A percentile compares a stretch with the other conserved stretches of the same genome.
These are phyloP conservation scores for Mechanitis mazaeus DNA, from an alignment of 2,888 invertebrate genomes.

Conservation along the genomic window DNA sequence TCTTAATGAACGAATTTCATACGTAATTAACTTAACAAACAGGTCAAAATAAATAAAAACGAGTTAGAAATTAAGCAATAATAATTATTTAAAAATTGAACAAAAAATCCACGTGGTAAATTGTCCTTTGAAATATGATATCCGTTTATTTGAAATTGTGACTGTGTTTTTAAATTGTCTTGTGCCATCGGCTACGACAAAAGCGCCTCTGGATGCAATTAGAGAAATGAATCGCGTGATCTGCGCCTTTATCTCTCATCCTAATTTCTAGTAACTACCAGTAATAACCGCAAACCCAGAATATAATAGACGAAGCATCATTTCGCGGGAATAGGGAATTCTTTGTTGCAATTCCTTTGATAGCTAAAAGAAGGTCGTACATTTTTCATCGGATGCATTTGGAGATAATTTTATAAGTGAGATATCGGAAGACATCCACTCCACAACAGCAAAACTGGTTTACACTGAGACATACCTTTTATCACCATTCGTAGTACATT, in stretches of 20 bases:
- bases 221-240: conserved; percentile 64
- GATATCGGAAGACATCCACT: conserved; percentile 26
- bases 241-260: conserved; percentile 51
- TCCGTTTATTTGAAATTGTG: conserved; percentile 20
- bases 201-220: conserved; percentile 52
- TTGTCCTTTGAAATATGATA: conserved; percentile 27
- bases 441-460: conserved; percentile 49
- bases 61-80: too few species aligned
- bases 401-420: conserved; percentile 19
- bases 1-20: too few species aligned
- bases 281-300: conserved; percentile 49
- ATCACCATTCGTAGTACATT: conserved; percentile 57
- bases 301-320: conserved; percentile 48
- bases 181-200: conserved; percentile 33
- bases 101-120: conserved; percentile 18
- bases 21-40: too few species aligned
- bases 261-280: conserved; percentile 46
- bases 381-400: conserved; percentile 19
- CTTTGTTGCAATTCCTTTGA: conserved; percentile 43
- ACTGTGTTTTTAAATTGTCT: conserved; percentile 32
- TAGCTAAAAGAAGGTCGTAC: conserved; percentile 24
- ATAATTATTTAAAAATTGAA: background rate
- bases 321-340: conserved; percentile 41
- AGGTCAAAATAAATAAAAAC: too few species aligned
- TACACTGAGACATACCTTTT: conserved; percentile 49